A percentile compares a stretch with the other conserved stretches of the same genome.
These are phyloP conservation scores for Drosophila algonquin DNA, from an alignment of 2,888 invertebrate genomes.

Conservation along the genomic window DNA sequence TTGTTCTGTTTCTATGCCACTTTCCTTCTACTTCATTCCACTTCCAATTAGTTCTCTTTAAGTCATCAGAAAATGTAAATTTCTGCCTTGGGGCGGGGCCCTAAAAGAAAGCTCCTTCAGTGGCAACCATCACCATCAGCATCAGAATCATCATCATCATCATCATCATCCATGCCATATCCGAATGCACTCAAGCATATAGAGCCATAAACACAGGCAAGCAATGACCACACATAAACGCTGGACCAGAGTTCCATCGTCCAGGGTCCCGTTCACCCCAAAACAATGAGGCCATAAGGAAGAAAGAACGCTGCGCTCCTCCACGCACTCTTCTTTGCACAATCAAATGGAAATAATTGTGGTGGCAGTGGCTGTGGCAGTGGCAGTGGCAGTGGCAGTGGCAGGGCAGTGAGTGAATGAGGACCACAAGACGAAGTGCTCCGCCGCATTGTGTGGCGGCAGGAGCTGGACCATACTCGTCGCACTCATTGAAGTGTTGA, in stretches of 20 bases:
- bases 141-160: constrained; percentile 26
- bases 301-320: constrained; percentile 60
- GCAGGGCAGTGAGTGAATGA: constrained; percentile 36
- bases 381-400: constrained; percentile 27
- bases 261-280: constrained; percentile 9
- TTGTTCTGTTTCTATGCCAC: background rate
- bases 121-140: constrained; percentile 34
- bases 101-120: constrained; percentile 36
- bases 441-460: constrained; percentile 60
- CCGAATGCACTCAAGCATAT: constrained; percentile 72
- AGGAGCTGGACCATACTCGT: constrained; percentile 45
- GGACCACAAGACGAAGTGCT: constrained; percentile 40
- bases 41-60: background rate
- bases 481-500: constrained; percentile 80
- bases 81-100: constrained; percentile 13
- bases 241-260: constrained; percentile 15
- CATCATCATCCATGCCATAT: constrained; percentile 24
- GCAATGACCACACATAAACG: constrained; percentile 67
- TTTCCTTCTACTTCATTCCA: background rate
- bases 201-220: constrained; percentile 70
- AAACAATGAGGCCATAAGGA: constrained; percentile 60
- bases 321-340: constrained; percentile 81
- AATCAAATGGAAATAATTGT: constrained; percentile 82
- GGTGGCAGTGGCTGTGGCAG: constrained; percentile 38
- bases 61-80: constrained; percentile 23